phyloP scores from a whole-genome alignment of 1,140 invertebrate species.

The Heterodera carotae region DNA sequence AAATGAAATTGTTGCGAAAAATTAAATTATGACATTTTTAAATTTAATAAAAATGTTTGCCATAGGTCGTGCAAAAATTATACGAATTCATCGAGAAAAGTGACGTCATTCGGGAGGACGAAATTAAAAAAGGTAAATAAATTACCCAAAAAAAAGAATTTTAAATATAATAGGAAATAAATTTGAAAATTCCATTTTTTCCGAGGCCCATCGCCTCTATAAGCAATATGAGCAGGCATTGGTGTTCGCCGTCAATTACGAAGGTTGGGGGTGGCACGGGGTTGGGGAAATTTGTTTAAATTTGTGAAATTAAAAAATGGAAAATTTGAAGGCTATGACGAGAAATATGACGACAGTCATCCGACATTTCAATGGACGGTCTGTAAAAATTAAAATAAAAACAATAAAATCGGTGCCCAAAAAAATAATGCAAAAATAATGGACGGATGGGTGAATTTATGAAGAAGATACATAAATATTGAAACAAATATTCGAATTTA shows the following conservation, averaged over 20 bases:
- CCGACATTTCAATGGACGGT: constrained; percentile 72
- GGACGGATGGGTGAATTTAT: no score
- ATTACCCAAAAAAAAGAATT: background rate
- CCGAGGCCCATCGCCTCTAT: constrained; percentile 74
- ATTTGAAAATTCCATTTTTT: background rate
- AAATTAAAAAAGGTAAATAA: constrained; percentile 70
- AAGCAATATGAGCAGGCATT: constrained; percentile 77
- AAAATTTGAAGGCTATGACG: constrained; percentile 73
- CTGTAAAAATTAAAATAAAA: no score
- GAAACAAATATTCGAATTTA: no score
- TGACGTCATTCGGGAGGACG: constrained; percentile 76
- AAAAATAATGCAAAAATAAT: no score
- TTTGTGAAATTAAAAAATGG: background rate
- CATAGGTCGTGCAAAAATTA: constrained; percentile 49
- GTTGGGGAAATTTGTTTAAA: no score
- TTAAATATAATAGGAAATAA: background rate
- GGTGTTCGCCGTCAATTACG: constrained; percentile 74
- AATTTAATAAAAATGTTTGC: constrained; percentile 40
- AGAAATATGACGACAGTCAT: constrained; percentile 71
- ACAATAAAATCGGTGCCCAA: no score
- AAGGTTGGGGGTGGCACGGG: constrained; percentile 67
- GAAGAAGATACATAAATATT: no score
- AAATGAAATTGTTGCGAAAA: background rate
- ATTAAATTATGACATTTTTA: constrained; percentile 33
- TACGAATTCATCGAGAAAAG: constrained; percentile 69